These are phyloP conservation scores for Autographa pulchrina DNA, from an alignment of 2,888 invertebrate species.

Conservation along the genomic window DNA sequence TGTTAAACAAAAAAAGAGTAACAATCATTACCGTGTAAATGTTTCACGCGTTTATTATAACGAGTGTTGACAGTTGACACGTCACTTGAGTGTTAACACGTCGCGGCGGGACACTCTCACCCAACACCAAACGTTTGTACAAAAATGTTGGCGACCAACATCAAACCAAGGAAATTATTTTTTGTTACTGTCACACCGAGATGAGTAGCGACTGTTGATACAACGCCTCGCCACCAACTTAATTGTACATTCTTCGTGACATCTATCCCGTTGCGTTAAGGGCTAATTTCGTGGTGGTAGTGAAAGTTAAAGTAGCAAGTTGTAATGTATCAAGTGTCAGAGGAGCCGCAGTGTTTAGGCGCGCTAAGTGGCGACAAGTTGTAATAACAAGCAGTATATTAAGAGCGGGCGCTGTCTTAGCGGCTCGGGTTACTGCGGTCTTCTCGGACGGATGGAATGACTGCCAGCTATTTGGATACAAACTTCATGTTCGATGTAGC, in stretches of 20 bases:
- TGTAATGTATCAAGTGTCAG: constrained; percentile 75
- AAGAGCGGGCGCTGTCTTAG: constrained; percentile 64
- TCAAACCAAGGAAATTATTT: constrained; percentile 50
- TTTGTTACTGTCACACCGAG: constrained; percentile 69
- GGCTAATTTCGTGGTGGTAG: constrained; percentile 32
- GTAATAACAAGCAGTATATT: constrained; percentile 84
- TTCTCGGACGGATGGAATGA: constrained; percentile 15
- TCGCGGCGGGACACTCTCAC: constrained; percentile 25
- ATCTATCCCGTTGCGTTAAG: constrained; percentile 33
- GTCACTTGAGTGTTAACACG: constrained; percentile 38
- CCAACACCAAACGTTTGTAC: constrained; percentile 54
- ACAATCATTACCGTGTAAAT: constrained; percentile 25
- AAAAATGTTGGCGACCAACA: constrained; percentile 39
- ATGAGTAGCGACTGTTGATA: constrained; percentile 78
- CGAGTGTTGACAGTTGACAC: constrained; percentile 48
- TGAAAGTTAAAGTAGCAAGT: constrained; percentile 16
- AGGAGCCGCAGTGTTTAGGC: constrained; percentile 71
- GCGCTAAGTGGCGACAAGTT: constrained; percentile 83
- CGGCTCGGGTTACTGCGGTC: constrained; percentile 64
- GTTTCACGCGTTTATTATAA: constrained; percentile 12
- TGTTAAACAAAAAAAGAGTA: constrained; percentile 17
- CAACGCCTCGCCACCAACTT: constrained; percentile 52
- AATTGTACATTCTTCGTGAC: constrained; percentile 18
- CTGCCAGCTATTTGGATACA: constrained; percentile 33
- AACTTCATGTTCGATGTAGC: constrained; percentile 30